Percentiles rank a stretch among this genome's conserved stretches.
Evolutionary conservation across 2,113 vertebrate genomes (phyloP).

Genomic region (Microcebus lehilahytsara): DNA sequence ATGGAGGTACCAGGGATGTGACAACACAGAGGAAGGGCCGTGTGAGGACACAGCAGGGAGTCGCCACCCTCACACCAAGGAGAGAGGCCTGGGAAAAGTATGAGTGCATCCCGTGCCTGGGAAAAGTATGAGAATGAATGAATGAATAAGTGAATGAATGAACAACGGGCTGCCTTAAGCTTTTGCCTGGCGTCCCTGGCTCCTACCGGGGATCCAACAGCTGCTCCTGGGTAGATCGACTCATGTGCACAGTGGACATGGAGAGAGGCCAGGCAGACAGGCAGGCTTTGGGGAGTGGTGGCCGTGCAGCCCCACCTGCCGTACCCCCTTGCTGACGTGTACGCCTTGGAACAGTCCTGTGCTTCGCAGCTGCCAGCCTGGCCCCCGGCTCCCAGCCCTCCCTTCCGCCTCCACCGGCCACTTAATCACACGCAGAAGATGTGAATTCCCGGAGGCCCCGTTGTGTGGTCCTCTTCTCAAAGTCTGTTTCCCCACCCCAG

Average conservation of each 20-base stretch:
- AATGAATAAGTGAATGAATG: not conserved
- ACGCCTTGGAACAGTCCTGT: not conserved
- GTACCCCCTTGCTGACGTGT: not conserved
- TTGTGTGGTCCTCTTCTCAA: conserved; percentile 77
- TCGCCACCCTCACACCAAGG: no score
- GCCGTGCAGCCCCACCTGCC: rapidly evolving
- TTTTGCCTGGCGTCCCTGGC: not conserved
- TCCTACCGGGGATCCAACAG: not conserved
- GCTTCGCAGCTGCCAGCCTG: not conserved
- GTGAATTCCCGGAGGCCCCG: conserved; percentile 46
- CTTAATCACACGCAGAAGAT: conserved; percentile 70
- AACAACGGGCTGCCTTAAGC: not conserved
- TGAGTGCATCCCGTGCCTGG: no score
- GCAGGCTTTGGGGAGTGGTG: not conserved
- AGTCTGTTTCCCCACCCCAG: conserved; percentile 50
- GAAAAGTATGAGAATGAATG: not conserved
- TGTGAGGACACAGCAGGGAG: not conserved
- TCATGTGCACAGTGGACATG: not conserved
- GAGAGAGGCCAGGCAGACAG: not conserved
- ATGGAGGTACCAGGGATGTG: not conserved
- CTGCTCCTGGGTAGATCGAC: not conserved
- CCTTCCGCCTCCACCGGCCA: not conserved
- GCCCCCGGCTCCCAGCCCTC: not conserved
- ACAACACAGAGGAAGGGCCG: not conserved
- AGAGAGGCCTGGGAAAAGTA: no score